phyloP scores from a whole-genome alignment of 2,888 invertebrate species.

The Machimus rusticus region DNA sequence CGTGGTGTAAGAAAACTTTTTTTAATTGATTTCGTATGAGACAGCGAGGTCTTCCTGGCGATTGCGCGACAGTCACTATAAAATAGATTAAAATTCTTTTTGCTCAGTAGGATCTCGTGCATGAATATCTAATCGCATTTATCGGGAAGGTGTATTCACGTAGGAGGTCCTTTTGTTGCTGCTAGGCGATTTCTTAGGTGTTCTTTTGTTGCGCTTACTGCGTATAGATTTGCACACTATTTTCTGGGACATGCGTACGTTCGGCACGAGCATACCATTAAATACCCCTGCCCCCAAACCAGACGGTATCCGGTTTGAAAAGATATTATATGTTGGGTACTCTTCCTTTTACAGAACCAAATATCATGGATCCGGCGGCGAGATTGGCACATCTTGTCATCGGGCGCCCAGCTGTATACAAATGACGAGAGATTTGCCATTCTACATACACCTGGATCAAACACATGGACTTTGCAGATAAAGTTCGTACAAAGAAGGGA shows the following conservation, averaged over 20 bases:
- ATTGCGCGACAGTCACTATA: background rate
- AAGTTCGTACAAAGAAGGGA: conserved; percentile 93
- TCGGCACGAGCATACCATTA: background rate
- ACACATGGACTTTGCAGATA: conserved; percentile 94
- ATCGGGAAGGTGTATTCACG: background rate
- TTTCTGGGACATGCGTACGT: background rate
- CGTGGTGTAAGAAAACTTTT: background rate
- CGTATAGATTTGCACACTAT: background rate
- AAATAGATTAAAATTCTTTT: background rate
- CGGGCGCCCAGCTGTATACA: conserved; percentile 88
- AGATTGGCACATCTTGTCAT: conserved; percentile 93
- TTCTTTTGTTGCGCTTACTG: background rate
- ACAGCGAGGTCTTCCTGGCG: no score
- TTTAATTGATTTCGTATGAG: conserved; percentile 2
- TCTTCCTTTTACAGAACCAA: conserved; percentile 67
- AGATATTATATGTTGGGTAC: background rate
- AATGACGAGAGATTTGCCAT: conserved; percentile 86
- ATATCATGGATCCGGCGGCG: conserved; percentile 91
- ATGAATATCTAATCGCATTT: conserved; percentile 26
- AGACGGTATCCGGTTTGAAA: background rate
- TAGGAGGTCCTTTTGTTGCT: background rate
- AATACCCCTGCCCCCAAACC: background rate
- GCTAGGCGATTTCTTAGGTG: background rate
- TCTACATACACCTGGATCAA: conserved; percentile 85
- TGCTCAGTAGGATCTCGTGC: background rate